Evolutionary conservation across 1,140 invertebrate species (phyloP).

Genomic region (Eciton burchellii): DNA sequence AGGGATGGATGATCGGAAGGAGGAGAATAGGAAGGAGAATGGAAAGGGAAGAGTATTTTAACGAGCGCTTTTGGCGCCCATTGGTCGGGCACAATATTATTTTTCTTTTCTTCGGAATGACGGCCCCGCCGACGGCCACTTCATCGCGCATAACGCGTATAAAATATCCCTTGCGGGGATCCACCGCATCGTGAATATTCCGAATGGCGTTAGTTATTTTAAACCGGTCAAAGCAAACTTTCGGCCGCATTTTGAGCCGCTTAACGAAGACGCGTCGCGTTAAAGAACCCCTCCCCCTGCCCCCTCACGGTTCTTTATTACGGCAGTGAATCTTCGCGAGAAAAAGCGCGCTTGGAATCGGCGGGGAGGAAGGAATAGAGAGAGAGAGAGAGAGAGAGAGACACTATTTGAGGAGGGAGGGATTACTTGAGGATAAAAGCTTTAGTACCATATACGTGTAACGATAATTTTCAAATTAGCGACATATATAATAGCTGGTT

Average conservation of each 20-base stretch:
- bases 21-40: constrained; percentile 35
- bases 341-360: constrained; percentile 60
- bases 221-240: constrained; percentile 83
- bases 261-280: constrained; percentile 81
- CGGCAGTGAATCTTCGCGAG: constrained; percentile 79
- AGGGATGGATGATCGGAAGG: background rate
- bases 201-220: constrained; percentile 82
- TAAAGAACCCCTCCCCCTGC: constrained; percentile 74
- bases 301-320: constrained; percentile 75
- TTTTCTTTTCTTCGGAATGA: constrained; percentile 52
- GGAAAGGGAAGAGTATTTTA: constrained; percentile 50
- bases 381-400: no score
- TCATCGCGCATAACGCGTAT: constrained; percentile 27
- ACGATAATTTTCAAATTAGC: no score
- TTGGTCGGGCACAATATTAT: constrained; percentile 59
- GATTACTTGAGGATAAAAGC: no score
- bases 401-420: no score
- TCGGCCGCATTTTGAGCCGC: constrained; percentile 74
- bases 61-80: constrained; percentile 70
- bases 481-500: no score
- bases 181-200: constrained; percentile 80
- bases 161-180: constrained; percentile 22
- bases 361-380: background rate
- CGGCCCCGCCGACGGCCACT: background rate
- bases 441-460: no score